Evolutionary conservation across 1,140 invertebrate genomes (phyloP), one percentile per base, ranked within the genome.

Genomic region (Ostrea denselamellosa): DNA sequence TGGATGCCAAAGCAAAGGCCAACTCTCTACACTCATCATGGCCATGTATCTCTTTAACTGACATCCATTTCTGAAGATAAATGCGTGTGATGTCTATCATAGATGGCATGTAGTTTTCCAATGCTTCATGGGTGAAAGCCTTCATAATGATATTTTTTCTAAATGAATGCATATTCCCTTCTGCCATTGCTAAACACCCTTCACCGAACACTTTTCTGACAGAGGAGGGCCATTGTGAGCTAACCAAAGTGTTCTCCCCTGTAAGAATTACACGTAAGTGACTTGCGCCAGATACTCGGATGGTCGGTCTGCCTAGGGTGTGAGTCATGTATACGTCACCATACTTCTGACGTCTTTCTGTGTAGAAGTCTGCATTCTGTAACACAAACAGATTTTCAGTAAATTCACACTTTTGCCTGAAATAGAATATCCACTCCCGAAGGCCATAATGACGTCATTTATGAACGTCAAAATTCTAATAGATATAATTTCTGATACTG

Each of bases 261-360:
- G 89, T 81, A 25, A 94, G 68, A 56, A 94, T 91, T 85, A 90
- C 92, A 44, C 90, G 87, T 0, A 94, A 86, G 87, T 93, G 90
- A 25, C 90, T 68, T 54, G 90, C 89, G 2, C 93, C 93, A 12
- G 90, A 87, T 7, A 94, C 91, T 7, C 93, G 87, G 12, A 94
- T 91, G 9, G 92, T 93, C n/a, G 93, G 93, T 5, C 88, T 83
- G 28, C 93, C 93, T 22, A 94, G 85, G 3, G 94, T 44, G 84
- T 94, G 93, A 8, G 93, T 94, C 86, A 91, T 93, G 90, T 91
- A 94, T 17, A 94, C 88, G 19, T 90, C 54, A 0, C 93, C 93
- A 85, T 93, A 93, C 34, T 88, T 88, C 52, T 85, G 62, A 9
- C 90, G 71, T 56, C 91, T 88, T 12, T 52, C 68, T n/a, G 89